Percentiles rank a stretch among this genome's conserved stretches.
Conservation (phyloP, 92 coral and sea anemone species). For the Palythoa heliodiscus region DNA sequence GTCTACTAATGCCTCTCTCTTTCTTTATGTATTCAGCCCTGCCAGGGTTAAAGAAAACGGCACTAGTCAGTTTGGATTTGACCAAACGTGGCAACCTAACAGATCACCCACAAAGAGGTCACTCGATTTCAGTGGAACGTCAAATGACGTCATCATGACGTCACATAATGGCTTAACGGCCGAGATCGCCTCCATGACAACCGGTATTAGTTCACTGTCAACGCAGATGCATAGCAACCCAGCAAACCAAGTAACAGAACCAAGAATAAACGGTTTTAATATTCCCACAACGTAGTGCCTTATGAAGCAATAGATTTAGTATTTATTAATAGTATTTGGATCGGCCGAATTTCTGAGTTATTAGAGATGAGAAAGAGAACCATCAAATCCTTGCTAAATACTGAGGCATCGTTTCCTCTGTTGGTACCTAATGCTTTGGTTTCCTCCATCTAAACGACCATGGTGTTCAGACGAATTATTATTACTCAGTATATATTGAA, state of each 20-base stretch:
- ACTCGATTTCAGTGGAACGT: conserved; percentile 49
- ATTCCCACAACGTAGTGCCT: conserved; percentile 21
- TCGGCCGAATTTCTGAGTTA: not conserved
- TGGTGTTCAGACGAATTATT: not conserved
- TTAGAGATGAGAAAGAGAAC: not conserved
- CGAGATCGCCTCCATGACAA: conserved; percentile 36
- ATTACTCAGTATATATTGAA: not conserved
- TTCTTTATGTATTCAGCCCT: conserved; percentile 77
- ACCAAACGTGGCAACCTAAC: conserved; percentile 97
- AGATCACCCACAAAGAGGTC: conserved; percentile 67
- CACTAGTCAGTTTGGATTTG: conserved; percentile 96
- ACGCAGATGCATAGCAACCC: conserved; percentile 37
- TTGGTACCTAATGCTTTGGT: not conserved
- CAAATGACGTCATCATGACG: conserved; percentile 42
- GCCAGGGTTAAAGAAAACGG: conserved; percentile 92
- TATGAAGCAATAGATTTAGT: not conserved
- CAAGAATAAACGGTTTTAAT: conserved; percentile 19
- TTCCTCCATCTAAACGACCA: not conserved
- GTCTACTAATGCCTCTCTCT: conserved; percentile 31
- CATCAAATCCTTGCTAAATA: not conserved
- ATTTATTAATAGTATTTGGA: conserved; percentile 12
- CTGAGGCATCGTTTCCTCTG: not conserved
- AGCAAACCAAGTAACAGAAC: conserved; percentile 17
- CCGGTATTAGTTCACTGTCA: conserved; percentile 31
- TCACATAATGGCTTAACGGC: conserved; percentile 43